These are phyloP conservation scores for Phasia obesa DNA, from an alignment of 2,888 invertebrate genomes.

Conservation along the genomic window DNA sequence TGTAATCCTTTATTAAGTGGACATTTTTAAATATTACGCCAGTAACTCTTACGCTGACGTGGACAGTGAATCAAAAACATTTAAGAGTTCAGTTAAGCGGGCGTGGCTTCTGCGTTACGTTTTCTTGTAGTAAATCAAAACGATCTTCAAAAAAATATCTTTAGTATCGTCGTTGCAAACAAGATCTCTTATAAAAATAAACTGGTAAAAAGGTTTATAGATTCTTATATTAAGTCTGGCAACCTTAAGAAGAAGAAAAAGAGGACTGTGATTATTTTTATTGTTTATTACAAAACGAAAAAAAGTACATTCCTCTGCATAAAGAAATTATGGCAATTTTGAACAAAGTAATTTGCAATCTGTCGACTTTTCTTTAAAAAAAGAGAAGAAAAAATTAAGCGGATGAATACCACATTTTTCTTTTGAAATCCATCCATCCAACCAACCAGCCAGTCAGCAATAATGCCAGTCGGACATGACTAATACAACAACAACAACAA, in stretches of 20 bases:
- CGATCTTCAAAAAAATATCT: too few species aligned
- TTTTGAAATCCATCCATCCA: slow-evolving; percentile 59
- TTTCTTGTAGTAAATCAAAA: too few species aligned
- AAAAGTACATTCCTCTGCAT: slow-evolving; percentile 58
- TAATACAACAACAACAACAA: slow-evolving; percentile 43
- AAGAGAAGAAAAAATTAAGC: slow-evolving; percentile 56
- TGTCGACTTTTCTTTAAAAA: slow-evolving; percentile 68
- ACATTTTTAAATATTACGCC: too few species aligned
- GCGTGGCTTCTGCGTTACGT: too few species aligned
- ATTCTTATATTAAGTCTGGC: slow-evolving; percentile 9
- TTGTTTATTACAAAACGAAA: slow-evolving; percentile 8
- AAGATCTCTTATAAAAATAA: too few species aligned
- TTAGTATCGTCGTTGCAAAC: too few species aligned
- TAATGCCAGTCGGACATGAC: slow-evolving; percentile 44
- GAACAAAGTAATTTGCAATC: slow-evolving; percentile 73
- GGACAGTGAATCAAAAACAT: too few species aligned
- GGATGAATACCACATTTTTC: slow-evolving; percentile 60
- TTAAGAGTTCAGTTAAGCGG: too few species aligned
- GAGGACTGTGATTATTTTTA: neutral
- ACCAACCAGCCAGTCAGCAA: slow-evolving; percentile 54
- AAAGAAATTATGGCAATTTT: slow-evolving; percentile 72
- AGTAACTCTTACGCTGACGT: too few species aligned
- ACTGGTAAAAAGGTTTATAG: too few species aligned
- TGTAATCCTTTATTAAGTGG: too few species aligned
- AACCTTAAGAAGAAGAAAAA: slow-evolving; percentile 8